Percentiles rank a stretch among this genome's conserved stretches.
Evolutionary conservation across 2,113 vertebrate species (phyloP).

Genomic region (Acrocephalus arundinaceus): DNA sequence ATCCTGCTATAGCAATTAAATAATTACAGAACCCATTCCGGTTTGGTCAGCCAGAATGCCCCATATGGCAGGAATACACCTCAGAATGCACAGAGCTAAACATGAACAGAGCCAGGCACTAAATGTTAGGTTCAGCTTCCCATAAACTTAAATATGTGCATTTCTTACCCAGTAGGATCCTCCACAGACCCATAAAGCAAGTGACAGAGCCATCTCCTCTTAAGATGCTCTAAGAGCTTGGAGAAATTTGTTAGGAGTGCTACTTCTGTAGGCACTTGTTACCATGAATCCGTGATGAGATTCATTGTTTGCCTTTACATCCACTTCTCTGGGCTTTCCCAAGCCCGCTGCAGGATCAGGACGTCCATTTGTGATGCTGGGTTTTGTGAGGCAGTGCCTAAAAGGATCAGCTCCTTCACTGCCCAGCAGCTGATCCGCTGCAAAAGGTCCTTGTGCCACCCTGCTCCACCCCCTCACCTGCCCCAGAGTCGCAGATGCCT

Average conservation of each 20-base stretch:
- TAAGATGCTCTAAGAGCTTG: constrained; percentile 25
- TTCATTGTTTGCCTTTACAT: neutral
- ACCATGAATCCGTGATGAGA: neutral
- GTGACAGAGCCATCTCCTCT: neutral
- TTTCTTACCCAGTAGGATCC: constrained; percentile 36
- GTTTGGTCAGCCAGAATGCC: constrained; percentile 1
- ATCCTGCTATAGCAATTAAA: neutral
- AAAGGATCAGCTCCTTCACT: neutral
- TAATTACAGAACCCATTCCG: neutral
- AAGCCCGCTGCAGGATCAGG: neutral
- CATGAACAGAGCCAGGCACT: neutral
- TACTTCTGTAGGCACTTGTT: constrained; percentile 38
- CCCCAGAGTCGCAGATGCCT: neutral
- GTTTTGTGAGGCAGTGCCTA: neutral
- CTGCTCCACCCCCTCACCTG: neutral
- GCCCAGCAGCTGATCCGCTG: neutral
- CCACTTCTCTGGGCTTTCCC: neutral
- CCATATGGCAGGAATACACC: neutral
- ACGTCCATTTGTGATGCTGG: neutral
- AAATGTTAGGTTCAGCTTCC: neutral
- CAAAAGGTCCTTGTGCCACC: neutral
- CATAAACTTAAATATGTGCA: constrained; percentile 48
- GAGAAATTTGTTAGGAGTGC: constrained; percentile 31
- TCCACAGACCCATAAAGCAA: constrained; percentile 53
- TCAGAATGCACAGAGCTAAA: neutral